Base-by-base conservation (phyloP, 2,113 vertebrate species). In the Tychaedon coryphoeus region DNA sequence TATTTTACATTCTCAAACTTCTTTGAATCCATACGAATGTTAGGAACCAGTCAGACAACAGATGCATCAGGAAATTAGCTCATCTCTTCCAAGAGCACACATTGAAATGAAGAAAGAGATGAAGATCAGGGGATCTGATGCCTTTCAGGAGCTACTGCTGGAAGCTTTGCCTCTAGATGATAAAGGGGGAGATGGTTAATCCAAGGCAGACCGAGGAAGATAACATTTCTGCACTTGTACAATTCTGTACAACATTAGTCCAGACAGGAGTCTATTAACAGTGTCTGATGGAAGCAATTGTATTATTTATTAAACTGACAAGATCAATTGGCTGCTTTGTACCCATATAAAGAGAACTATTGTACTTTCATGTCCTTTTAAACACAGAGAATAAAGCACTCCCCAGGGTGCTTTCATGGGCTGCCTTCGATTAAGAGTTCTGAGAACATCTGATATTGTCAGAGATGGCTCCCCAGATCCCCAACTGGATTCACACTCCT, bases 231-330 rank as follows among this genome's bases (percentile, higher is more conserved):
- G 60, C 70, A 89, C 88, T 94, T 93, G 94, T 94, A 94, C 92
- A 83, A 88, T 92, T 96, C 83, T 94, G 90, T 96, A 94, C 69
- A 80, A 88, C 92, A 96, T 96, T 96, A 96, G 90, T 95, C 79
- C 90, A 93, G 95, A 95, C 86, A 97, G 96, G 90, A 97, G 90
- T 94, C 92, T 96, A 95, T 96, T 96, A 96, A 95, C 93, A 93
- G 86, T 90, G 94, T 92, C 93, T 96, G 93, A 96, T 96, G 88
- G 95, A 96, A 97, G 93, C 90, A 91, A 96, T 92, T 95, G 90
- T 96, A 97, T 96, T 97, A 97, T 96, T 96, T 97, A 97, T 96
- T 97, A 96, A 95, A 94, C 92, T 96, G 93, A 95, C 93, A 96
- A 97, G 94, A 97, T 96, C 93, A 97, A 97, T 95, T 92, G 94